Evolutionary conservation across 2,113 vertebrate genomes (phyloP), one percentile per base, ranked within the genome.

Genomic region (Hiodon tergisus): DNA sequence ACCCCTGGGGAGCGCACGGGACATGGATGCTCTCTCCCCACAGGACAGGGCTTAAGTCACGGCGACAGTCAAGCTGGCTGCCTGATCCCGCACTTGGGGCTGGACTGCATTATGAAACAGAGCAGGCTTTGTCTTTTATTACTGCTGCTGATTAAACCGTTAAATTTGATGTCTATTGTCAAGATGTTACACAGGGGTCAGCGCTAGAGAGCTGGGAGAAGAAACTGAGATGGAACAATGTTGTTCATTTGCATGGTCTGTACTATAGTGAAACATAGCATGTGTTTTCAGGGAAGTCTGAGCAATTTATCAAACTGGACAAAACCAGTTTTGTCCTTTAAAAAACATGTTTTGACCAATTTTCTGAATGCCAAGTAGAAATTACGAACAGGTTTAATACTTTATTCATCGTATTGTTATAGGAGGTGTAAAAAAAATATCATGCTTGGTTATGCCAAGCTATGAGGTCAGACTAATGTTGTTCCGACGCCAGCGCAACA

Each of bases 91-190:
- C 85, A 85, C 88, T 80, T 87, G 83, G 89, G 88, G 31, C 31
- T 77, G 79, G 79, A 79, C 79, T 84, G 72, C 84, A 84, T 81
- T 84, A 80, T 83, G 31, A 87, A 86, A 91, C 83, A 89, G 92
- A 86, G 85, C 71, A 72, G 75, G 82, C 87, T 90, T 91, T 92
- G 86, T 90, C 83, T 83, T 70, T 89, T 89, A 31, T 90, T 88
- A 91, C 87, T 88, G 86, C 85, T 79, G 81, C 83, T 85, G 89
- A 88, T 89, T 88, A 90, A 85, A 84, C 78, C 83, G 78, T 79
- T 86, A 82, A 90, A 91, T 86, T 83, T 78, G 81, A 89, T 87
- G 86, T 86, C 79, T 88, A 82, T 87, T 87, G 88, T 85, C 76
- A 69, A 80, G 85, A 88, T 80, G 83, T 86, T 87, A 83, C 84